Base-by-base conservation (phyloP, 2,113 vertebrate species). In the Microcebus ravelobensis region DNA sequence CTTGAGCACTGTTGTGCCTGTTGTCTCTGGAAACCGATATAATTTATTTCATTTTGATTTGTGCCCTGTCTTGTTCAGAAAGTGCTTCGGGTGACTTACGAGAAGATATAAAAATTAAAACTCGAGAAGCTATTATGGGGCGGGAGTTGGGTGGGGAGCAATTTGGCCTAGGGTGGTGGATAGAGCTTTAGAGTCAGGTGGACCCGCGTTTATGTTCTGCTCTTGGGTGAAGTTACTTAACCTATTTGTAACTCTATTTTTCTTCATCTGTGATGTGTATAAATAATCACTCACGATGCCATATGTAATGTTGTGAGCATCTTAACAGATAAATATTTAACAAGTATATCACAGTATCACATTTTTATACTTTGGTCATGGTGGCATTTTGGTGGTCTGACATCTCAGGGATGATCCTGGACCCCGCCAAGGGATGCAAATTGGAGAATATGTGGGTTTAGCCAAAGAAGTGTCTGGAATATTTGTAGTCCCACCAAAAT, bases 51-150 rank as follows among this genome's bases (percentile, higher is more conserved):
- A 25, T 50, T 57, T 81, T 90, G 6, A 65, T 42, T 85, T 83
- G 25, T 84, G n/a, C 6, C 42, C 23, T 91, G 12, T 61, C 48
- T 79, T 94, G 63, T 89, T 42, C 27, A 50, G 48, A 91, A 95
- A 82, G 87, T 65, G 0, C 29, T 77, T 84, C 25, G 82, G 25
- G n/a, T 89, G 77, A 42, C 73, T 96, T 82, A 42, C 8, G 73
- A 84, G 12, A 91, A 77, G 52, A 76, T 29, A 45, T 17, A 42
- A 85, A 83, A 93, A 55, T 86, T 59, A 82, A 94, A 91, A 89
- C 18, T 79, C 10, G 17, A 94, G 65, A 94, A 45, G 34, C 15
- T 85, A 6, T 71, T 52, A 57, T 7, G 34, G 68, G 52, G 17
- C 5, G 2, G 55, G 55, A 45, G 2, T 48, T n/a, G 39, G 17